Percentiles rank a stretch among this genome's conserved stretches.
Evolutionary conservation across 2,113 vertebrate genomes (phyloP).

Genomic region (Hippolais icterina): DNA sequence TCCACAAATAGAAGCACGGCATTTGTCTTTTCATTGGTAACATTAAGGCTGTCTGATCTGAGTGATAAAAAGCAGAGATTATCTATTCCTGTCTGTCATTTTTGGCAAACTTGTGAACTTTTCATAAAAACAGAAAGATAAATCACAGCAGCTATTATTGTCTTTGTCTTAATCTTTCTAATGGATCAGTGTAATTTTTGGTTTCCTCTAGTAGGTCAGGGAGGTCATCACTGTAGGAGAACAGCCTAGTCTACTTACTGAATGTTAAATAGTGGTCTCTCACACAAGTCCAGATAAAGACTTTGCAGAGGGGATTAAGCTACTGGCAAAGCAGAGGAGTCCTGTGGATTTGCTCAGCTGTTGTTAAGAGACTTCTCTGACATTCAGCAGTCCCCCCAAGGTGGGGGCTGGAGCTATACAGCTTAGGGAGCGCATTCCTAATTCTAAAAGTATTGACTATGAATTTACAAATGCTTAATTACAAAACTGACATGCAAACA

Average conservation of each 20-base stretch:
- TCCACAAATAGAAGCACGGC: not conserved
- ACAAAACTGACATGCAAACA: not conserved
- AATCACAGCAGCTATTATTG: conserved; percentile 50
- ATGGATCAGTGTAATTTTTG: conserved; percentile 47
- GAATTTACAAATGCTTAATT: not conserved
- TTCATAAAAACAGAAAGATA: conserved; percentile 54
- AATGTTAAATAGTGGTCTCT: conserved; percentile 17
- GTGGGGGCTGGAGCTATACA: not conserved
- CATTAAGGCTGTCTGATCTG: conserved; percentile 43
- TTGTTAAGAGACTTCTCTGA: not conserved
- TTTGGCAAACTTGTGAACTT: conserved; percentile 56
- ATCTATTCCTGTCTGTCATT: conserved; percentile 51
- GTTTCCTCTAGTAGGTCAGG: not conserved
- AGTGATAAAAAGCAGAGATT: conserved; percentile 55
- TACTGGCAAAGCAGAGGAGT: not conserved
- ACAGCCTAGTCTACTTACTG: not conserved
- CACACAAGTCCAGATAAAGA: not conserved
- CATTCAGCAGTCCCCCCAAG: not conserved
- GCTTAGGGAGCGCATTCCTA: not conserved
- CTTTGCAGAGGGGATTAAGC: not conserved
- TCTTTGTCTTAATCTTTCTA: conserved; percentile 62
- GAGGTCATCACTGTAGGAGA: conserved; percentile 22
- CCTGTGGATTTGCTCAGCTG: not conserved
- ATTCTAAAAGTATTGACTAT: not conserved
- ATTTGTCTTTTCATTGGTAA: conserved; percentile 54